These are phyloP conservation scores for Brienomyrus longianalis DNA, from an alignment of 2,113 vertebrate species.

Conservation along the genomic window DNA sequence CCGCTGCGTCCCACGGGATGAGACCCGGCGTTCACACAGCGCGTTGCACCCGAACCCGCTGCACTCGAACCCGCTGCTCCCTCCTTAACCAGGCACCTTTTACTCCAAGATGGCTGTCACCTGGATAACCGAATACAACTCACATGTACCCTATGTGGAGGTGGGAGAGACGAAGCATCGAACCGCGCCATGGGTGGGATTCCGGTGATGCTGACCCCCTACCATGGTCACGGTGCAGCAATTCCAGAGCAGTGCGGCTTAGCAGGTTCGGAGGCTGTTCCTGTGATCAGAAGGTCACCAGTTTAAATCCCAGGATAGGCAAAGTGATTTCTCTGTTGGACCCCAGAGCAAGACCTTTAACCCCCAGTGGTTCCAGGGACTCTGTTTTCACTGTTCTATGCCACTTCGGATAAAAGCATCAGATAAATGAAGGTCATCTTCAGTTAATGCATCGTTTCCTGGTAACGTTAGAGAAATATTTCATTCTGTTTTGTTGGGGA, in stretches of 20 bases:
- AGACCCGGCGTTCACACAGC: neutral
- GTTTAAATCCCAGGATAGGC: neutral
- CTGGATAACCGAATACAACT: neutral
- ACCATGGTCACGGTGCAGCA: neutral
- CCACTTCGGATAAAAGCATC: neutral
- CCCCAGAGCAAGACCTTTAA: neutral
- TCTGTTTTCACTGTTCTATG: neutral
- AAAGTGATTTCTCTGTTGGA: neutral
- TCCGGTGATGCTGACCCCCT: neutral
- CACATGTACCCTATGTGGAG: neutral
- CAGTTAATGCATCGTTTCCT: neutral
- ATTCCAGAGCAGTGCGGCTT: neutral
- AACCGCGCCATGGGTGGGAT: neutral
- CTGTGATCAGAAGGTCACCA: neutral
- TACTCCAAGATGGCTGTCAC: neutral
- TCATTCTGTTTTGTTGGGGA: slow-evolving; percentile 34
- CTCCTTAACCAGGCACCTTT: neutral
- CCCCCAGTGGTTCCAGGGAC: neutral
- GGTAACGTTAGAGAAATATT: slow-evolving; percentile 20
- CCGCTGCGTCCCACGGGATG: neutral
- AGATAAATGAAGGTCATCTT: neutral
- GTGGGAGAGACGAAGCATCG: neutral
- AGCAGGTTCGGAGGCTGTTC: neutral
- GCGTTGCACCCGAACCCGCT: neutral
- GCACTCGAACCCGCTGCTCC: too few species aligned